Percentiles rank a stretch among this genome's conserved stretches.
Evolutionary conservation across 2,888 invertebrate genomes (phyloP).

Genomic region (Odontothrips loti): DNA sequence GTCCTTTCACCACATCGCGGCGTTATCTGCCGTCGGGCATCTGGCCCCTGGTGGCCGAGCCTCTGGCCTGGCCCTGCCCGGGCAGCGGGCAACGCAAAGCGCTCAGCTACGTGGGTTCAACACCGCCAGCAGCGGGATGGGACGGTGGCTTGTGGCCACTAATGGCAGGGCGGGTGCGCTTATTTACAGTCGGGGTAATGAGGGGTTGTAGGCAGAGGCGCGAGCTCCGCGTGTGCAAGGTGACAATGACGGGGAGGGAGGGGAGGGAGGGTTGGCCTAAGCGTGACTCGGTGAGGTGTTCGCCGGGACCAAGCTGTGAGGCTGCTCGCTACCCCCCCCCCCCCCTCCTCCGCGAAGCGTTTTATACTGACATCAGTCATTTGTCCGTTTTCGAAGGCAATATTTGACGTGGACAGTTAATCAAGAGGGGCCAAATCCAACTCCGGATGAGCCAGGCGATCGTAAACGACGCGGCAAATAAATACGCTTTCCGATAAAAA

Average conservation of each 20-base stretch:
- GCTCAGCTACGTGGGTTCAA: no score
- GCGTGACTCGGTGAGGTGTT: no score
- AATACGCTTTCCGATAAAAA: not conserved
- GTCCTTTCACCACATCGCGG: not conserved
- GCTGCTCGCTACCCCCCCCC: not conserved
- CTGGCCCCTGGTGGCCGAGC: no score
- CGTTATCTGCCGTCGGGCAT: not conserved
- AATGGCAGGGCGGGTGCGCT: not conserved
- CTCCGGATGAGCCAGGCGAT: not conserved
- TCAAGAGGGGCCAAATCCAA: not conserved
- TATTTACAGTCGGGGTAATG: not conserved
- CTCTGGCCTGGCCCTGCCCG: not conserved
- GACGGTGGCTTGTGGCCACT: not conserved
- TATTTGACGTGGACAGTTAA: not conserved
- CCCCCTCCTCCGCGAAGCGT: not conserved
- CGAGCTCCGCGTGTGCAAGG: not conserved
- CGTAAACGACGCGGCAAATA: not conserved
- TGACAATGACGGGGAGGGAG: not conserved
- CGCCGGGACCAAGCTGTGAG: no score
- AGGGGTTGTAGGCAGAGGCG: not conserved
- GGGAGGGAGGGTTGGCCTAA: no score
- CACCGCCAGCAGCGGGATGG: no score
- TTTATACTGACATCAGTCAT: not conserved
- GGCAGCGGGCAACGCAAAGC: no score
- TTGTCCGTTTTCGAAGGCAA: not conserved